phyloP scores from a whole-genome alignment of 2,113 vertebrate genomes.

The Sinocyclocheilus rhinocerous region DNA sequence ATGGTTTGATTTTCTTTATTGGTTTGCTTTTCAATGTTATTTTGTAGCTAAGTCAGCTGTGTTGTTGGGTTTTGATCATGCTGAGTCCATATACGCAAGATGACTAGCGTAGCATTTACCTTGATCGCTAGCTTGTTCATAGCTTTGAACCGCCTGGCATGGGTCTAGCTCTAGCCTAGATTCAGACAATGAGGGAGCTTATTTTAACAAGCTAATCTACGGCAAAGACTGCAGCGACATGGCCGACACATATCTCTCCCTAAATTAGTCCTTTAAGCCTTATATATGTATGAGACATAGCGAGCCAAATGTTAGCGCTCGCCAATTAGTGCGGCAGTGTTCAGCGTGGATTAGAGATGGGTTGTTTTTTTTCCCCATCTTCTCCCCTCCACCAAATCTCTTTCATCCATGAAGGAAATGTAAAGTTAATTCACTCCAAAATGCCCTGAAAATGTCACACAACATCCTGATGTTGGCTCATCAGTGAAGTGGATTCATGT shows the following conservation, averaged over 20 bases:
- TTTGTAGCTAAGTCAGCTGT: slow-evolving; percentile 45
- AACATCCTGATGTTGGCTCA: slow-evolving; percentile 34
- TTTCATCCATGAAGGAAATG: slow-evolving; percentile 54
- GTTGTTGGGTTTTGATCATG: slow-evolving; percentile 53
- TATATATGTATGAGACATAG: slow-evolving; percentile 63
- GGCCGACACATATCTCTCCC: slow-evolving; percentile 64
- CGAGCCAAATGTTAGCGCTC: slow-evolving; percentile 64
- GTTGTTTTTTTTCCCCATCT: background rate
- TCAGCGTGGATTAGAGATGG: slow-evolving; percentile 49
- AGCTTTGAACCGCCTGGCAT: slow-evolving; percentile 74
- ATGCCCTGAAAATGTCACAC: slow-evolving; percentile 42
- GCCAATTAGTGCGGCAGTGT: slow-evolving; percentile 56
- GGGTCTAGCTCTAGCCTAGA: slow-evolving; percentile 61
- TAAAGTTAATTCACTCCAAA: slow-evolving; percentile 51
- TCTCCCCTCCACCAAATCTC: slow-evolving; percentile 41
- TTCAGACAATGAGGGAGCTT: slow-evolving; percentile 65
- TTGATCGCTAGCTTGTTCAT: slow-evolving; percentile 73
- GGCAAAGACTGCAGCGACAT: slow-evolving; percentile 66
- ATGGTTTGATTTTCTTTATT: slow-evolving; percentile 28
- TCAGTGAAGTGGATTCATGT: slow-evolving; percentile 15
- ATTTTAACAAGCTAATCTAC: slow-evolving; percentile 77
- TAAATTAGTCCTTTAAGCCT: slow-evolving; percentile 66
- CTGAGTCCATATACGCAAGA: slow-evolving; percentile 61
- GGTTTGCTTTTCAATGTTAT: slow-evolving; percentile 8
- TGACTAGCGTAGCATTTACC: slow-evolving; percentile 75